These are phyloP conservation scores for Eulemur mongoz DNA, from an alignment of 2,797 vertebrate species.

Conservation along the genomic window DNA sequence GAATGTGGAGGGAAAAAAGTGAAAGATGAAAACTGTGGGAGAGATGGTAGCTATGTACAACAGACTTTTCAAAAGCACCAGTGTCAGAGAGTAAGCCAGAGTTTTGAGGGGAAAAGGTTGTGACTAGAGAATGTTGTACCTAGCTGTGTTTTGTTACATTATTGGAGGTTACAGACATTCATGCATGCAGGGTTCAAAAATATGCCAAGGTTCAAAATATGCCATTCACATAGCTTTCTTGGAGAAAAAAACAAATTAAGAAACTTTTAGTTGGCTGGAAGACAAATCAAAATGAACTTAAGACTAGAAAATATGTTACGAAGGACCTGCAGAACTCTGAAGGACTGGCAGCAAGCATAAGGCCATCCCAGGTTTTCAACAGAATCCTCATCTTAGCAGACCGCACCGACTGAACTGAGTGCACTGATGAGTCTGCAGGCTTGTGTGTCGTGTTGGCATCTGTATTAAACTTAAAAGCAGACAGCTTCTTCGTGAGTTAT, in stretches of 20 bases:
- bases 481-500: slow-evolving; percentile 49
- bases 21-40: not conserved
- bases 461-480: slow-evolving; percentile 50
- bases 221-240: not conserved
- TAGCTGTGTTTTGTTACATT: not conserved
- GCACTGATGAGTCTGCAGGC: not conserved
- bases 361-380: not conserved
- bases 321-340: not conserved
- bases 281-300: slow-evolving; percentile 11
- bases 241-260: not conserved
- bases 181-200: not conserved
- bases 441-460: not conserved
- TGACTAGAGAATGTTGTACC: not conserved
- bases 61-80: not conserved
- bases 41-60: not conserved
- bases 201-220: not conserved
- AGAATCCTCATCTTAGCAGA: not conserved
- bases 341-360: not conserved
- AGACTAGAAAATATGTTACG: not conserved
- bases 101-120: not conserved
- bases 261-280: not conserved
- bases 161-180: not conserved
- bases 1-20: not conserved
- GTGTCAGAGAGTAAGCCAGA: not conserved
- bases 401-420: not conserved